Evolutionary conservation across 2,797 vertebrate genomes (phyloP).

Genomic region (Smutsia gigantea): DNA sequence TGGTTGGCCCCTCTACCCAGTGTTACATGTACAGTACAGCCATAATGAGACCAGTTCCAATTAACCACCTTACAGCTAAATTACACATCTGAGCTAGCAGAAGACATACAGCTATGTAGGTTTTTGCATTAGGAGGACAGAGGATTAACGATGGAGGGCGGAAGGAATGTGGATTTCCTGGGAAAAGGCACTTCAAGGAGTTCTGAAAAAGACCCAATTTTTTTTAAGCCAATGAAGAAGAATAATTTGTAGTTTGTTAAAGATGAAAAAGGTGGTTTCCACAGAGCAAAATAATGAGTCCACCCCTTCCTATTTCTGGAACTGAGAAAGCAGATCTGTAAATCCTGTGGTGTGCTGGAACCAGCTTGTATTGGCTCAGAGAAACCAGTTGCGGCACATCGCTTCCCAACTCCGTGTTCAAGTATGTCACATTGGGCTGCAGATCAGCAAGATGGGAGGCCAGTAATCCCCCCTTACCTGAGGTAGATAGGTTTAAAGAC

Average conservation of each 20-base stretch:
- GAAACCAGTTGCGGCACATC: background rate
- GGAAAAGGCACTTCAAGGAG: background rate
- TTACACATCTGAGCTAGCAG: background rate
- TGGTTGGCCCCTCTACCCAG: background rate
- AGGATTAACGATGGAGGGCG: background rate
- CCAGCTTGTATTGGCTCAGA: background rate
- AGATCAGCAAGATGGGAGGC: background rate
- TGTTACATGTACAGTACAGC: background rate
- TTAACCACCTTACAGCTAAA: slow-evolving; percentile 31
- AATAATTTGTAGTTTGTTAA: background rate
- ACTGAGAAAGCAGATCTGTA: background rate
- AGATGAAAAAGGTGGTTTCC: background rate
- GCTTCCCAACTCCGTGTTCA: background rate
- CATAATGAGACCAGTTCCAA: slow-evolving; percentile 22
- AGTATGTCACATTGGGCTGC: background rate
- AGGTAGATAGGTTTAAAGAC: background rate
- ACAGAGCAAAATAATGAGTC: background rate
- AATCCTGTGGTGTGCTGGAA: background rate
- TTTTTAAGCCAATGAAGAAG: background rate
- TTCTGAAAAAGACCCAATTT: background rate
- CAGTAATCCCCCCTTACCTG: background rate
- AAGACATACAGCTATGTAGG: background rate
- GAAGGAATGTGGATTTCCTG: background rate
- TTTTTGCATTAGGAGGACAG: background rate
- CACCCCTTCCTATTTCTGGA: background rate